Evolutionary conservation across 2,797 vertebrate genomes (phyloP).

Genomic region (Mormyrus proboscirostris): DNA sequence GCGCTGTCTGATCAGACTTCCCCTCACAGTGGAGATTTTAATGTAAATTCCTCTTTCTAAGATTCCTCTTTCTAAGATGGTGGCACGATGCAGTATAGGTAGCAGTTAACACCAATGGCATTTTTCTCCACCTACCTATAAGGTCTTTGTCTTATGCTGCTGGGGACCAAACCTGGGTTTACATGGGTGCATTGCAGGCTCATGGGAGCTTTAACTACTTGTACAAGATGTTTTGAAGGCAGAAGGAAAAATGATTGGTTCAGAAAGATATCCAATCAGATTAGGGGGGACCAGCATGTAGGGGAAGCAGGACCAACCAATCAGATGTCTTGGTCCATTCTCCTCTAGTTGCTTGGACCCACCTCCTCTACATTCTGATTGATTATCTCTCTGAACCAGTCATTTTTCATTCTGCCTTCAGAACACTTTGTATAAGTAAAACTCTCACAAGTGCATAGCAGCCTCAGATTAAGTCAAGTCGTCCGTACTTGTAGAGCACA

Average conservation of each 20-base stretch:
- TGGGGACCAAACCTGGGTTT: not conserved
- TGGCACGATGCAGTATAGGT: not conserved
- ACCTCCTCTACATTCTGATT: not conserved
- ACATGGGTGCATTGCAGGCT: not conserved
- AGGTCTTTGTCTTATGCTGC: not conserved
- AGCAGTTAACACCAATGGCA: not conserved
- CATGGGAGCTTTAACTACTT: not conserved
- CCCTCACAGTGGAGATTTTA: not conserved
- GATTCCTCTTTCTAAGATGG: not conserved
- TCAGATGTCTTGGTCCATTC: not conserved
- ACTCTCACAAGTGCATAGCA: not conserved
- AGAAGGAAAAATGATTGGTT: not conserved
- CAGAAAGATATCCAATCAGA: not conserved
- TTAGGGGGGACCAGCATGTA: not conserved
- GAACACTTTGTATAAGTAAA: not conserved
- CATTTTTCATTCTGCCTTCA: not conserved
- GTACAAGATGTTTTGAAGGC: not conserved
- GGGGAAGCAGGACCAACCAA: not conserved
- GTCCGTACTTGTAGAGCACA: not conserved
- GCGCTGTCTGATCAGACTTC: not conserved
- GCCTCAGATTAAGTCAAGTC: not conserved
- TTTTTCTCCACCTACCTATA: not conserved
- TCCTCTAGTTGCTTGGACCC: not conserved
- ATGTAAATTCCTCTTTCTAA: not conserved
- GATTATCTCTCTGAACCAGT: not conserved